Base-by-base conservation (phyloP, 2,888 invertebrate species). In the Stegana nigrithorax region DNA sequence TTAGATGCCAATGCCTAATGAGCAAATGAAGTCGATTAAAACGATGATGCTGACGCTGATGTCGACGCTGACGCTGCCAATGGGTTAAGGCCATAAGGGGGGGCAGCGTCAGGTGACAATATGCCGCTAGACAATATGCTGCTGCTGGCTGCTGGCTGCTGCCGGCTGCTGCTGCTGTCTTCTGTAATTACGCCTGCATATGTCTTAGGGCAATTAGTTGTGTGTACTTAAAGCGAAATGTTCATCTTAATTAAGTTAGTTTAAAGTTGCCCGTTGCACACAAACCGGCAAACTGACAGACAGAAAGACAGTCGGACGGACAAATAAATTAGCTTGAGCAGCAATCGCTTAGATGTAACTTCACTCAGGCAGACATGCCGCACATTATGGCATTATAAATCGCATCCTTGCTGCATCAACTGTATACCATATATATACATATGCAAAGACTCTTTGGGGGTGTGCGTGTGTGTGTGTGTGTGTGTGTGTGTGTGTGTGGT, bases 11-110 rank as follows among this genome's bases (percentile, higher is more conserved):
- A 2, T 51, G 59, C 70, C 75, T 78, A 80, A 75, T 80, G 81
- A 79, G 75, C 75, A 74, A 76, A 76, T 79, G 78, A 80, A 80
- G 75, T 76, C 79, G 81, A 76, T 76, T 80, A 73, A 79, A 74
- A 32, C 36, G 72, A 63, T 73, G 73, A 66, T 66, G 42, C 39
- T 39, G 23, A 21, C 10, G 21, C 36, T 36, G 55, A 21, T 21
- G 58, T 19, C n/a, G 50, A 42, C 50, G 19, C 29, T 68, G 42
- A 29, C 42, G 21, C 53, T 17, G 27, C n/a, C n/a, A n/a, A n/a
- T n/a, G n/a, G n/a, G n/a, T n/a, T n/a, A n/a, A n/a, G n/a, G 39
- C 19, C 47, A 50, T 32, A 4, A 14, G 56, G 10, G n/a, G 14
- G 29, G 26, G 42, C 42, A 7, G 5, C 42, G 57, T 45, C 47